Percentiles rank a stretch among this genome's conserved stretches.
Conservation (phyloP, 2,113 vertebrate genomes). For the Romanogobio albipinnatus region DNA sequence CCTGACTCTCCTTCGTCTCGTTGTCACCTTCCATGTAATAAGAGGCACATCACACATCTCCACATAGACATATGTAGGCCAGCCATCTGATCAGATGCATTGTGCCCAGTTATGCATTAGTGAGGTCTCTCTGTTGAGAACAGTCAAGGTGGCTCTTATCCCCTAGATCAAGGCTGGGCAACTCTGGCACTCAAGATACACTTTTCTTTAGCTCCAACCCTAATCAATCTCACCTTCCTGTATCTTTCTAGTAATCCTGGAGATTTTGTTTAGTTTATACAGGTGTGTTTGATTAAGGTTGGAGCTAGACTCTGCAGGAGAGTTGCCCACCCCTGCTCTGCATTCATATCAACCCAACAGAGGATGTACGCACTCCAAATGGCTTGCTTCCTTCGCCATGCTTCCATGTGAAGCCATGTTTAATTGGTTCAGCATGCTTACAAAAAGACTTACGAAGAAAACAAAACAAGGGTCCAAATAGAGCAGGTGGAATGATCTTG, state of each 20-base stretch:
- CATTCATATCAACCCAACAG: not conserved
- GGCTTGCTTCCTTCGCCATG: not conserved
- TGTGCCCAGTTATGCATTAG: not conserved
- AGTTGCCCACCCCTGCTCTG: no score
- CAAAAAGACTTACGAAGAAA: constrained; percentile 11
- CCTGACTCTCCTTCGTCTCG: not conserved
- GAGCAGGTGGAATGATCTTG: not conserved
- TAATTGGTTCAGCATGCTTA: constrained; percentile 20
- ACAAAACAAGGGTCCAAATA: constrained; percentile 13
- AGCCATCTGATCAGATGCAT: constrained; percentile 7
- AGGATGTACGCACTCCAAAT: constrained; percentile 4
- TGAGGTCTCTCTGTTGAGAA: not conserved
- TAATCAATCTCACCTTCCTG: no score
- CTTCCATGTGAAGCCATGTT: not conserved
- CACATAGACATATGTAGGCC: constrained; percentile 27
- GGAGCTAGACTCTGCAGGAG: no score
- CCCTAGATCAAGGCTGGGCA: not conserved
- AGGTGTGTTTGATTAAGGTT: no score
- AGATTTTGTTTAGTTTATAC: no score
- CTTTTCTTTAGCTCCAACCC: no score
- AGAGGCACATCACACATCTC: constrained; percentile 21
- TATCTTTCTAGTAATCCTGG: no score
- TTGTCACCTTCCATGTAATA: constrained; percentile 26
- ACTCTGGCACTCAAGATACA: not conserved
- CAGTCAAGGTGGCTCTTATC: not conserved